These are phyloP conservation scores for Parasteatoda lunata DNA, from an alignment of 2,888 invertebrate species.

Conservation along the genomic window DNA sequence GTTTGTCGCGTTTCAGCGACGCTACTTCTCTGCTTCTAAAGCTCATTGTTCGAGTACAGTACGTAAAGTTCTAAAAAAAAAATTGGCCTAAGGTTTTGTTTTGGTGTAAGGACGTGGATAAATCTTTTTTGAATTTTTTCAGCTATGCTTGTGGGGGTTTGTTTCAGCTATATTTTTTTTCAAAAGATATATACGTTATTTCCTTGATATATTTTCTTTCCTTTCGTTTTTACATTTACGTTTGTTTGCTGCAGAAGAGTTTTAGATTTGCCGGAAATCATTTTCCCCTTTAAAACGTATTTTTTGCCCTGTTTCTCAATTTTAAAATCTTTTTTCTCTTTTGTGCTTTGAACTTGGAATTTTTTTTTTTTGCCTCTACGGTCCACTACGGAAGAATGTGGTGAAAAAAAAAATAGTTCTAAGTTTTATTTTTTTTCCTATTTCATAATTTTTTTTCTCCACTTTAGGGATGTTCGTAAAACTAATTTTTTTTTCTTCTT, in stretches of 20 bases:
- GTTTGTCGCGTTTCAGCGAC: constrained; percentile 40
- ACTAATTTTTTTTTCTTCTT: constrained; percentile 17
- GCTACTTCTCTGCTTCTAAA: constrained; percentile 34
- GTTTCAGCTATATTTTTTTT: constrained; percentile 50
- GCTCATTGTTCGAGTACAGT: constrained; percentile 51
- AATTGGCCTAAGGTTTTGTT: constrained; percentile 48
- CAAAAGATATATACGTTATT: constrained; percentile 47
- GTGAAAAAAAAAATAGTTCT: constrained; percentile 11
- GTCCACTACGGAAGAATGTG: neutral
- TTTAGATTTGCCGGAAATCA: constrained; percentile 60
- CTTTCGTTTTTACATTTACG: constrained; percentile 30
- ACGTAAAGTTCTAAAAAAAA: constrained; percentile 25
- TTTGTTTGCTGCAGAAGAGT: constrained; percentile 55
- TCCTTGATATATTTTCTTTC: constrained; percentile 47
- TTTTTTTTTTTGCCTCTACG: neutral
- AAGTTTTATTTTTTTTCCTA: constrained; percentile 24
- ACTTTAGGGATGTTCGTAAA: constrained; percentile 7
- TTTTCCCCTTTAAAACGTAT: constrained; percentile 60
- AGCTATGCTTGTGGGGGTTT: constrained; percentile 43
- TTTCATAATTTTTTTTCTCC: constrained; percentile 22
- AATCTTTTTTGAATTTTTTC: constrained; percentile 41
- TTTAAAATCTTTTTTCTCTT: constrained; percentile 52
- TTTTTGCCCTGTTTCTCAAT: constrained; percentile 61
- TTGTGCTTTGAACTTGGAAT: neutral
- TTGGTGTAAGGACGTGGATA: constrained; percentile 44